These are phyloP conservation scores for Peucedramus taeniatus DNA, from an alignment of 2,113 vertebrate genomes.

Conservation along the genomic window DNA sequence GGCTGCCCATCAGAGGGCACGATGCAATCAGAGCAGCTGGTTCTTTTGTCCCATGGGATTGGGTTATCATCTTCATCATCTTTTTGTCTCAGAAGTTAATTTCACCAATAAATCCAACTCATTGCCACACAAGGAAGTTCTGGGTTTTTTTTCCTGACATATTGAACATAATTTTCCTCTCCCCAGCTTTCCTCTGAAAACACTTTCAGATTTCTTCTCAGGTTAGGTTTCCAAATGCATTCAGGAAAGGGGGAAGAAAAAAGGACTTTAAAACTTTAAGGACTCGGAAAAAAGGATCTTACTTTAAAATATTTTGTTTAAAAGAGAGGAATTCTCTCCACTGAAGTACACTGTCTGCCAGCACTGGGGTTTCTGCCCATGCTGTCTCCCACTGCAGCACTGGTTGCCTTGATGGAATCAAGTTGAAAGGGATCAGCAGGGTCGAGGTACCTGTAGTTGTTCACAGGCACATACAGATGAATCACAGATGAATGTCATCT, in stretches of 20 bases:
- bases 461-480: not conserved
- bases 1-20: not conserved
- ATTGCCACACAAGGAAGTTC: not conserved
- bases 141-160: accelerated
- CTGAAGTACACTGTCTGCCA: not conserved
- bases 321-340: not conserved
- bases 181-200: not conserved
- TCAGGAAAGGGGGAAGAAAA: not conserved
- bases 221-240: not conserved
- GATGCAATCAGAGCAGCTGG: not conserved
- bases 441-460: not conserved
- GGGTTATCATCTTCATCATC: not conserved
- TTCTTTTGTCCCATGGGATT: not conserved
- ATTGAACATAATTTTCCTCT: not conserved
- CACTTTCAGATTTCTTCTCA: not conserved
- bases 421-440: not conserved
- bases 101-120: not conserved
- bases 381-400: not conserved
- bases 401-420: not conserved
- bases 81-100: not conserved
- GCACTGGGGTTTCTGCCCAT: not conserved
- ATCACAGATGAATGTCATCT: not conserved
- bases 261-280: accelerated
- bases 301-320: not conserved
- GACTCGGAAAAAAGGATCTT: accelerated